phyloP scores from a whole-genome alignment of 2,113 vertebrate species.

The Apus apus region DNA sequence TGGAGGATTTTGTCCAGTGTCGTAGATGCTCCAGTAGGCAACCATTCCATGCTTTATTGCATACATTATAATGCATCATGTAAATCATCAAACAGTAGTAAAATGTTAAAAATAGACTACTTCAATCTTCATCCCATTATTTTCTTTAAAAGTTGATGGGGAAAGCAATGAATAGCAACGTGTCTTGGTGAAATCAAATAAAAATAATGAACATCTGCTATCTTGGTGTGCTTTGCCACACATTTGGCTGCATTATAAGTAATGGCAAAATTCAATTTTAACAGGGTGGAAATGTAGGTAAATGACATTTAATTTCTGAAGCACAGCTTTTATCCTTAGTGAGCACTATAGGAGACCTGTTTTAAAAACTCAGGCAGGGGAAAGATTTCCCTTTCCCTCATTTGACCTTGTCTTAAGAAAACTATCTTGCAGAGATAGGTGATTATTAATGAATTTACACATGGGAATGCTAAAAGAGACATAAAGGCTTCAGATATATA shows the following conservation, averaged over 20 bases:
- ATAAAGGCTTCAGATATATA: neutral
- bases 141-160: neutral
- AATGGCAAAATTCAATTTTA: neutral
- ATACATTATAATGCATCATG: constrained; percentile 50
- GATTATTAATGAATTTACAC: neutral
- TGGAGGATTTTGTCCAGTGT: neutral
- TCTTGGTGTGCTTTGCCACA: neutral
- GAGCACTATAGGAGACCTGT: neutral
- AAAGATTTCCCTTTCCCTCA: neutral
- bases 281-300: neutral
- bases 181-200: neutral
- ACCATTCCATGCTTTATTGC: constrained; percentile 65
- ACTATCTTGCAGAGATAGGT: neutral
- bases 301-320: neutral
- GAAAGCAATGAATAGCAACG: neutral
- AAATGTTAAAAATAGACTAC: neutral
- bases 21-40: constrained; percentile 34
- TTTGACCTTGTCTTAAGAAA: neutral
- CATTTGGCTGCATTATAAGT: neutral
- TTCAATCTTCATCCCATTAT: constrained; percentile 6
- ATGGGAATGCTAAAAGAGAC: neutral
- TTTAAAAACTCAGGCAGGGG: neutral
- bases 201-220: neutral
- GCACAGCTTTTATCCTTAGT: neutral
- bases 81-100: constrained; percentile 32